Conservation (phyloP, 2,113 vertebrate species). For the Oryctolagus cuniculus region DNA sequence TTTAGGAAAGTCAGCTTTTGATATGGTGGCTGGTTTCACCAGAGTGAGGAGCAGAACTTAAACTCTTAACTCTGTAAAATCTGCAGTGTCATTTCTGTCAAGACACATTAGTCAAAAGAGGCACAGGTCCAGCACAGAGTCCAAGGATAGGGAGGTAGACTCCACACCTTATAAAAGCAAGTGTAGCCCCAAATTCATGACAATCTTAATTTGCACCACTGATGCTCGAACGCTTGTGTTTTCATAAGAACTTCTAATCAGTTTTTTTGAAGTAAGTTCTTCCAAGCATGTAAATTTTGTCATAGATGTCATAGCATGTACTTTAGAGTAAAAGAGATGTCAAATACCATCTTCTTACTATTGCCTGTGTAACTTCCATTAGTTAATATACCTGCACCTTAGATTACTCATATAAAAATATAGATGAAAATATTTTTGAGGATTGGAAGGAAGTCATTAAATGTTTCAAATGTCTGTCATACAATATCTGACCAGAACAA, state of each 20-base stretch:
- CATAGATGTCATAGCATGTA: not conserved
- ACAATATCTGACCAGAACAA: not conserved
- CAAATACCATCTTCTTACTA: not conserved
- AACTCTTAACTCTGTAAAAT: not conserved
- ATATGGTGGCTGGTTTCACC: no score
- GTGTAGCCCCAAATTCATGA: not conserved
- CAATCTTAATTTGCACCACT: not conserved
- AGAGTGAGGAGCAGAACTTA: not conserved
- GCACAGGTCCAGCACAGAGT: not conserved
- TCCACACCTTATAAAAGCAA: not conserved
- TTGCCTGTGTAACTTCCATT: not conserved
- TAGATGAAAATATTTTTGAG: constrained; percentile 2
- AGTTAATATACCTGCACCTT: not conserved
- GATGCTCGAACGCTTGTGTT: not conserved
- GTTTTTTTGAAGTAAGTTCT: not conserved
- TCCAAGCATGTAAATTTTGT: not conserved
- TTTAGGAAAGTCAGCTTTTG: no score
- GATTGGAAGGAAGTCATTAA: not conserved
- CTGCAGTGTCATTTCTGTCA: not conserved
- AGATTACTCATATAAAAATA: not conserved
- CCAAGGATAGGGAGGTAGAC: not conserved
- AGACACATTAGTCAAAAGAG: not conserved
- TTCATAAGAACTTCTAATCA: not conserved
- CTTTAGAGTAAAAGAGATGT: not conserved
- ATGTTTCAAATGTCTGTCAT: not conserved